Evolutionary conservation across 1,140 invertebrate species (phyloP).

Genomic region (Drosophila bocqueti): DNA sequence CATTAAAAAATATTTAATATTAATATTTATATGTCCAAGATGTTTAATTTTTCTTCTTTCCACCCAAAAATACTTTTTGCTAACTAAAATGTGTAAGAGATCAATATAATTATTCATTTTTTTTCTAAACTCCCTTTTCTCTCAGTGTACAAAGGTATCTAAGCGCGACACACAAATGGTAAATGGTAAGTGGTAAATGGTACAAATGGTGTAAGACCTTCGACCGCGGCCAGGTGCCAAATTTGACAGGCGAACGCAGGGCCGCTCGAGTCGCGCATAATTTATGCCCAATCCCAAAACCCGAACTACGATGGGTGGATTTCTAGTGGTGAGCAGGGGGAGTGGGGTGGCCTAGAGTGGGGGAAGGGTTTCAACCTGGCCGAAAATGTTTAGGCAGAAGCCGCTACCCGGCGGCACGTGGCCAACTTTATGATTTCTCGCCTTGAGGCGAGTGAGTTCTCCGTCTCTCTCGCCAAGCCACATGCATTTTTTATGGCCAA

Average conservation of each 20-base stretch:
- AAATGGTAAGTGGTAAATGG: conserved; percentile 10
- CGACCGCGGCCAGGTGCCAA: conserved; percentile 70
- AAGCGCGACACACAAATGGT: neutral
- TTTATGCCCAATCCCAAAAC: conserved; percentile 59
- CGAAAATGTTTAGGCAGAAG: neutral
- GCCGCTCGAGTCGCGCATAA: conserved; percentile 50
- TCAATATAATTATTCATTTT: neutral
- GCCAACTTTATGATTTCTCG: conserved; percentile 68
- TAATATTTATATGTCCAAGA: too few relatives aligned
- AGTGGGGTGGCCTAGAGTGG: neutral
- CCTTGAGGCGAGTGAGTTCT: conserved; percentile 10
- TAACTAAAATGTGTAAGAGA: too few relatives aligned
- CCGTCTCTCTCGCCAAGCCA: conserved; percentile 1
- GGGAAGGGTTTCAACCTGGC: conserved; percentile 11
- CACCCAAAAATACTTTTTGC: too few relatives aligned
- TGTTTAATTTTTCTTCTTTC: too few relatives aligned
- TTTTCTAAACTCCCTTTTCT: neutral
- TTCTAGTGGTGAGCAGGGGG: conserved; percentile 2
- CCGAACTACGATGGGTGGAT: conserved; percentile 10
- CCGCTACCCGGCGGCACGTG: conserved; percentile 62
- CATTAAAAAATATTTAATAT: too few relatives aligned
- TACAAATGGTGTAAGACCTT: conserved; percentile 52
- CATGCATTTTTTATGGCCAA: conserved; percentile 68
- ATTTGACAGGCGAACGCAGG: conserved; percentile 42
- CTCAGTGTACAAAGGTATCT: neutral